These are phyloP conservation scores for Thalassarche chlororhynchos DNA, from an alignment of 2,113 vertebrate species.

Conservation along the genomic window DNA sequence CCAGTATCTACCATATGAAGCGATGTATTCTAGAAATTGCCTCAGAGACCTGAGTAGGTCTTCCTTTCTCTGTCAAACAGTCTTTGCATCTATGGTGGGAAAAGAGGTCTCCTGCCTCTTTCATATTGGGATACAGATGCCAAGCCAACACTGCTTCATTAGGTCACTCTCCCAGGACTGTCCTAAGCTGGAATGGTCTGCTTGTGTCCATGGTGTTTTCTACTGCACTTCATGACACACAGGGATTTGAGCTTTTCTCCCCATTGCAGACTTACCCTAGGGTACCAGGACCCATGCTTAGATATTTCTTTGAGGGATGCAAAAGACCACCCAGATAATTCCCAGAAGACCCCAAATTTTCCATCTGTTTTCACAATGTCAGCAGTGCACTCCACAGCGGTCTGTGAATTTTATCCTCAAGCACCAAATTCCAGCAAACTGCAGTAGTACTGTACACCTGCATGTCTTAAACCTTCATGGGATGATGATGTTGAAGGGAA, in stretches of 20 bases:
- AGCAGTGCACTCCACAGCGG: neutral
- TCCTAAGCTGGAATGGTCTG: neutral
- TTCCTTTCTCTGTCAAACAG: neutral
- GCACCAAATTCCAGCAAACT: neutral
- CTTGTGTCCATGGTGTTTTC: neutral
- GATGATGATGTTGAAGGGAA: neutral
- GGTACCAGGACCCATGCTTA: neutral
- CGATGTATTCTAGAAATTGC: fast-evolving
- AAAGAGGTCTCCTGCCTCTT: neutral
- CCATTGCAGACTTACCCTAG: neutral
- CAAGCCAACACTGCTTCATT: neutral
- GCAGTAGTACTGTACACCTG: neutral
- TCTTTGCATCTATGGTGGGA: neutral
- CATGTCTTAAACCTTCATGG: neutral
- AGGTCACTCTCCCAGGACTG: neutral
- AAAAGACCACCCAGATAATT: neutral
- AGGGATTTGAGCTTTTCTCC: neutral
- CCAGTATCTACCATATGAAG: neutral
- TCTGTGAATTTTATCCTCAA: neutral
- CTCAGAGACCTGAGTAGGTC: neutral
- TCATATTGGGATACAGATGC: neutral
- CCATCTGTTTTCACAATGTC: neutral
- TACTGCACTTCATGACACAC: neutral
- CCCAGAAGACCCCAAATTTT: neutral
- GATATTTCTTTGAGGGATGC: neutral